Evolutionary conservation across 2,113 vertebrate genomes (phyloP), one percentile per base, ranked within the genome.

Genomic region (Myrmophylax atrothorax): DNA sequence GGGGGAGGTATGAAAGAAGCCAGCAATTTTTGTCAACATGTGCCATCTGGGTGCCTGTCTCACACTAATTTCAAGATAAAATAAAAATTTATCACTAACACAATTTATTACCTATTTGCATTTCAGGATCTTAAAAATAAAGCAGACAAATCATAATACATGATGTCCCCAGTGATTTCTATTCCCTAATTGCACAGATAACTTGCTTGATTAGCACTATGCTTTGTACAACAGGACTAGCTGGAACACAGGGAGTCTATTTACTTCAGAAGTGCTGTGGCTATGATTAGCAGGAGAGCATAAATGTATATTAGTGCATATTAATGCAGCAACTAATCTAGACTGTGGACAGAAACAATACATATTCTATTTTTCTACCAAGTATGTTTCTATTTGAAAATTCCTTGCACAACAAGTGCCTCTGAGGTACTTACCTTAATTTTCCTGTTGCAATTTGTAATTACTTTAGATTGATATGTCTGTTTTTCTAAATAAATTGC

Each of bases 281-380:
- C 96, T 97, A 90, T 96, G 92, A 96, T 97, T 96, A 97, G 84
- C 75, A 96, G 59, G 84, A 97, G 91, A 87, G 76, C 55, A 95
- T 89, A 97, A 97, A 94, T 75, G 67, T 91, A 87, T 47, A 91
- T 86, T 94, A 96, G 81, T 22, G n/a, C 78, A 92, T 38, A 96
- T 94, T 97, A 96, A 96, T 94, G 68, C 91, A 94, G 60, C 88
- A 96, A 94, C 31, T 90, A 96, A 90, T 94, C 91, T 92, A 50
- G 69, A 23, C 23, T 12, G 28, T 64, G 85, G 87, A 97, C 84
- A 98, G 94, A 96, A 97, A 97, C 81, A 93, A 92, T 78, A 82
- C 18, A 12, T 79, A 82, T 70, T 91, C 49, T 93, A 88, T 59
- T 96, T 93, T 91, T 75, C 69, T 77, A 90, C 33, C 23, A 73